phyloP scores from a whole-genome alignment of 2,888 invertebrate genomes.

The Cheilosia vulpina region DNA sequence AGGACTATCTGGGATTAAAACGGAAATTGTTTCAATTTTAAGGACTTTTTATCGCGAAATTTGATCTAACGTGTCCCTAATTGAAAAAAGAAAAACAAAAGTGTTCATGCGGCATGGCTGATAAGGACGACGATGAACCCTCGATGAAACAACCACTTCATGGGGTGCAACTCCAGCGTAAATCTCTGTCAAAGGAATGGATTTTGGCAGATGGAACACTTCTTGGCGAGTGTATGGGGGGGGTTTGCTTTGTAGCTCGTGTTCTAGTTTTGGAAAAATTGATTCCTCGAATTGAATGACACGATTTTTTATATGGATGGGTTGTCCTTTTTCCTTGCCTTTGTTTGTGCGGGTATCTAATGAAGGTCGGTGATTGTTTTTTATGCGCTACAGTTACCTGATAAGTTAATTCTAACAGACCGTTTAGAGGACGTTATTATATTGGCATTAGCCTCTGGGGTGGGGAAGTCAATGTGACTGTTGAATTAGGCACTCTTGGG shows the following conservation, averaged over 20 bases:
- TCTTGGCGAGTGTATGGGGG: background rate
- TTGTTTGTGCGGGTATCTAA: conserved; percentile 11
- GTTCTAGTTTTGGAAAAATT: conserved; percentile 46
- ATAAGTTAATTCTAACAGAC: conserved; percentile 66
- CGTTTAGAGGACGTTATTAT: conserved; percentile 52
- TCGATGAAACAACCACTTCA: conserved; percentile 30
- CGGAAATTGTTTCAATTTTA: conserved; percentile 72
- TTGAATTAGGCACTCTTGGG: conserved; percentile 14
- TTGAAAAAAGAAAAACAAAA: conserved; percentile 55
- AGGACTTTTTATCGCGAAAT: conserved; percentile 66
- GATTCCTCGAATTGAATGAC: conserved; percentile 66
- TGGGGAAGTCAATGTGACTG: conserved; percentile 47
- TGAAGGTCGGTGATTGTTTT: conserved; percentile 18
- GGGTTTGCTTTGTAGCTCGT: conserved; percentile 41
- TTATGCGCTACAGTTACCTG: conserved; percentile 30
- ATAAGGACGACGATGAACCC: conserved; percentile 50
- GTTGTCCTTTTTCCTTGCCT: conserved; percentile 31
- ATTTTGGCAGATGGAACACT: conserved; percentile 21
- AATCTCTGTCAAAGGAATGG: conserved; percentile 56
- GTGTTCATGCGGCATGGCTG: conserved; percentile 36
- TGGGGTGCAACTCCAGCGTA: conserved; percentile 28
- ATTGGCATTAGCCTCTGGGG: conserved; percentile 35
- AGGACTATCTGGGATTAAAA: conserved; percentile 60
- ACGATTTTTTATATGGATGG: conserved; percentile 40
- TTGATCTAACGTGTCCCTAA: conserved; percentile 66